A percentile compares a stretch with the other conserved stretches of the same genome.
Evolutionary conservation across 2,113 vertebrate species (phyloP).

Genomic region (Podilymbus podiceps): DNA sequence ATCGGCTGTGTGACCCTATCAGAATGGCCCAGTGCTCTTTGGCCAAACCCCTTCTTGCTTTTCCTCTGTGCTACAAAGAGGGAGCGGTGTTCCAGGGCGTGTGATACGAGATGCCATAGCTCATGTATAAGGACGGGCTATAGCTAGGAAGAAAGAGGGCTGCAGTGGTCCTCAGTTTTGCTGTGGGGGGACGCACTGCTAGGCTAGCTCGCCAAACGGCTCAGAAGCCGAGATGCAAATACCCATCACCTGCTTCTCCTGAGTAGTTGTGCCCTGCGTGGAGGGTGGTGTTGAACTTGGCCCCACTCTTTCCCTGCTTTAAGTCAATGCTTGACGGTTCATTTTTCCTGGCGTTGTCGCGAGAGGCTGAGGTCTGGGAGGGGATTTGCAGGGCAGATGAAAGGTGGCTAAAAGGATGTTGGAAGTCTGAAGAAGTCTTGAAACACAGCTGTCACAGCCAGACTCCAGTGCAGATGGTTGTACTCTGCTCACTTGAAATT

Average conservation of each 20-base stretch:
- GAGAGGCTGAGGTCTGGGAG: neutral
- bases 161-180: neutral
- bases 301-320: fast-evolving
- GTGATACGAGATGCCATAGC: neutral
- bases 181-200: neutral
- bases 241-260: neutral
- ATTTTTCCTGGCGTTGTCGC: neutral
- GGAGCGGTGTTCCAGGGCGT: neutral
- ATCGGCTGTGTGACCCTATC: neutral
- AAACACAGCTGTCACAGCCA: neutral
- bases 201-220: neutral
- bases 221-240: no score
- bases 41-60: neutral
- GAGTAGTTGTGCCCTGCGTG: fast-evolving
- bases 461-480: neutral
- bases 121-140: fast-evolving
- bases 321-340: fast-evolving
- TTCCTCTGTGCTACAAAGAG: neutral
- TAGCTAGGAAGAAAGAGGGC: neutral
- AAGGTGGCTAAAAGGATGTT: neutral
- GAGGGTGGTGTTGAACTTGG: neutral
- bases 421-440: neutral
- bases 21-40: neutral
- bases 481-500: neutral
- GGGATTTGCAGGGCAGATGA: neutral